Evolutionary conservation across 2,888 invertebrate genomes (phyloP), one percentile per base, ranked within the genome.

Genomic region (Machimus rusticus): DNA sequence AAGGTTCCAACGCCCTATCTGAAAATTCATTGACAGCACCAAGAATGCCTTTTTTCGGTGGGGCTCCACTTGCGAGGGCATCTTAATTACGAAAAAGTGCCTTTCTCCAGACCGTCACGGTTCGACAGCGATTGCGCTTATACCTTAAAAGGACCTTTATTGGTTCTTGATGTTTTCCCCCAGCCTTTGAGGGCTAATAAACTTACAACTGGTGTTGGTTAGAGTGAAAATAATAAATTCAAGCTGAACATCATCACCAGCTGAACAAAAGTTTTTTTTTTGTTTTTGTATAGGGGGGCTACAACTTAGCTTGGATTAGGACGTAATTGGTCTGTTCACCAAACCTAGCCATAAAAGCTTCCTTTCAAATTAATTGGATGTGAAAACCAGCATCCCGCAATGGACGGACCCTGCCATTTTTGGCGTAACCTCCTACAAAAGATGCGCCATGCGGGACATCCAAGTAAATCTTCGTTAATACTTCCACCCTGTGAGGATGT

Each of bases 351-450:
- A 39, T 46, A 79, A 79, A 79, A 79, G 79, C 28, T 79, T 46
- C 43, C 79, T 79, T 46, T 79, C 79, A 79, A 46, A 79, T 79
- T 79, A 79, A 79, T 79, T 79, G 79, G 79, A 79, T 79, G 46
- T 43, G 43, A 79, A 79, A 79, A 79, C 79, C 37, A 28, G 43
- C 79, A 28, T 28, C 76, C 46, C 79, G 19, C 79, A 79, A 79
- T 77, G 37, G 34, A 9, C 77, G 39, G 23, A 39, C 34, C 66
- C 66, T 66, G 66, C 66, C 66, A 66, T 66, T 66, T 66, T 66
- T 66, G 66, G 66, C 66, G 28, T 66, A 66, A 66, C 66, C 19
- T 66, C 66, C 12, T 39, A 23, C 66, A 66, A 66, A 66, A 23
- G 66, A 66, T 66, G 66, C 66, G 66, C 66, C 19, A 66, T 66